Percentiles rank a stretch among this genome's conserved stretches.
Evolutionary conservation across 2,888 invertebrate genomes (phyloP).

Genomic region (Microctonus aethiopoides): DNA sequence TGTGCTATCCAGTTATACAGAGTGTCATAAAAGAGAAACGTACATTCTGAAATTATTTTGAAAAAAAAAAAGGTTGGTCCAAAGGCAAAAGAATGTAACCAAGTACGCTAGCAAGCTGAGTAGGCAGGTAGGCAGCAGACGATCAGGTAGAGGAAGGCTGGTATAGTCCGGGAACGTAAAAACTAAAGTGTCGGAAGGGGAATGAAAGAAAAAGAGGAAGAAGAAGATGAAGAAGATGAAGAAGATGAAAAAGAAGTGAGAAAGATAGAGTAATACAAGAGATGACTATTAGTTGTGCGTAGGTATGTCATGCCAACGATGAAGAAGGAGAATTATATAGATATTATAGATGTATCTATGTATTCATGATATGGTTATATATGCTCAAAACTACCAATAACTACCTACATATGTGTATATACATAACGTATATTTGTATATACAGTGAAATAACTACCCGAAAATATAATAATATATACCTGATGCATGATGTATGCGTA

Average conservation of each 20-base stretch:
- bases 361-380: neutral
- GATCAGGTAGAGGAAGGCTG: conserved; percentile 16
- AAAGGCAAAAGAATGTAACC: conserved; percentile 28
- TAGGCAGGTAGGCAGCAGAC: conserved; percentile 21
- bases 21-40: conserved; percentile 2
- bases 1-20: neutral
- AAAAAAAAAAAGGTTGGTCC: neutral
- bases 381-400: neutral
- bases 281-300: conserved; percentile 21
- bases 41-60: conserved; percentile 11
- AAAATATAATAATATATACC: conserved; percentile 14
- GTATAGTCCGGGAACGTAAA: conserved; percentile 32
- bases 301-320: conserved; percentile 18
- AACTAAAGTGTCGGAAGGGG: conserved; percentile 24
- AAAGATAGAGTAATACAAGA: conserved; percentile 14
- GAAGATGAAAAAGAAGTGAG: conserved; percentile 19
- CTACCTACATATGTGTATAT: neutral
- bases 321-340: neutral
- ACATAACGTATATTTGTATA: neutral
- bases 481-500: conserved; percentile 20
- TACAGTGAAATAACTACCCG: conserved; percentile 23
- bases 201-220: conserved; percentile 21
- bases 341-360: neutral
- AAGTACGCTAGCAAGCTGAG: conserved; percentile 21
- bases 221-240: conserved; percentile 18